phyloP scores from a whole-genome alignment of 2,113 vertebrate species.

The Channa argus region DNA sequence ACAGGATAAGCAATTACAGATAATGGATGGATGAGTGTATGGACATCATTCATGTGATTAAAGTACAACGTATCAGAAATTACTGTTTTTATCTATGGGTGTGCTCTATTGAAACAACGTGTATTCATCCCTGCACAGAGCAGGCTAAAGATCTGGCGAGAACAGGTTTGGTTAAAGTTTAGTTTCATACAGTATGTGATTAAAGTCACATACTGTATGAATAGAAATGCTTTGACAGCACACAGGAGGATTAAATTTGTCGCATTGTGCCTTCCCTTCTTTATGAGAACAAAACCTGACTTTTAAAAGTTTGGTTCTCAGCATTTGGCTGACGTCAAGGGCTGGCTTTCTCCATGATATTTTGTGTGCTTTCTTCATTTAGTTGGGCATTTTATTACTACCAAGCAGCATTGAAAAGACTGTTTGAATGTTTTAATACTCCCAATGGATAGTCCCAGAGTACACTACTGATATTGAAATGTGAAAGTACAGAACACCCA shows the following conservation, averaged over 20 bases:
- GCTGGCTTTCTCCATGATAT: background rate
- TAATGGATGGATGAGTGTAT: no score
- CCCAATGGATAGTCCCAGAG: no score
- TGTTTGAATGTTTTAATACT: no score
- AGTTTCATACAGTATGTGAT: background rate
- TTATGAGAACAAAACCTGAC: background rate
- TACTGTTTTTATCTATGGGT: no score
- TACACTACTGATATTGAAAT: conserved; percentile 17
- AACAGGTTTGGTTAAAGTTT: background rate
- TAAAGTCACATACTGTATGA: background rate
- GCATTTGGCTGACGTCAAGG: background rate
- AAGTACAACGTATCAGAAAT: no score
- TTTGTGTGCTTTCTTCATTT: conserved; percentile 23
- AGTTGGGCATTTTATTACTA: conserved; percentile 17
- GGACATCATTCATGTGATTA: no score
- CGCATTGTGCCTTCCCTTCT: background rate
- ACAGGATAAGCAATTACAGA: no score
- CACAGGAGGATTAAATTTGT: background rate
- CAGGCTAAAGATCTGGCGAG: background rate
- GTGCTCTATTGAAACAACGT: no score
- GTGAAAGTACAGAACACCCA: conserved; percentile 27
- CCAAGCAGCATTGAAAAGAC: background rate
- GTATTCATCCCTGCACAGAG: background rate
- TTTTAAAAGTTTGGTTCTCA: conserved; percentile 9
- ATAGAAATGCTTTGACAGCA: background rate